Evolutionary conservation across 64 coral and sea anemone genomes (phyloP).

Genomic region (Montipora capricornis): DNA sequence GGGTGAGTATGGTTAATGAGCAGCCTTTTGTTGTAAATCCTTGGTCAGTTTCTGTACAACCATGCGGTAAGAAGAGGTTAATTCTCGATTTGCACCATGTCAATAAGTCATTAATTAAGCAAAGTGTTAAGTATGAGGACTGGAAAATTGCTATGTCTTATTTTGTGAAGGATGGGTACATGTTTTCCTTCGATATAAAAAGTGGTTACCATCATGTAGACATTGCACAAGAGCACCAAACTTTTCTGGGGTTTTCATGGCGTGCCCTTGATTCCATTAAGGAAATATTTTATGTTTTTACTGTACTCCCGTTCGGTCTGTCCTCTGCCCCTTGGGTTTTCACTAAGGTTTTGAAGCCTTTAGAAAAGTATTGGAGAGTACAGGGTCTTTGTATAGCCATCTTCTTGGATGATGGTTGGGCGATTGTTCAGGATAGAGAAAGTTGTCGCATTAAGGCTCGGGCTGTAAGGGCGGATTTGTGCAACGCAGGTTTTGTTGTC

Average conservation of each 20-base stretch:
- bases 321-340: too few species aligned
- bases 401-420: conserved; percentile 26
- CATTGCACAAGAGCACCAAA: conserved; percentile 55
- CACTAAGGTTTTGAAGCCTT: too few species aligned
- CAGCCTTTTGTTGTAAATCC: too few species aligned
- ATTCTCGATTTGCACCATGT: conserved; percentile 48
- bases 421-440: conserved; percentile 33
- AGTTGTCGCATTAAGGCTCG: conserved; percentile 65
- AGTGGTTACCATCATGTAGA: conserved; percentile 16
- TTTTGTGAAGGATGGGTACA: not conserved
- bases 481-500: conserved; percentile 4
- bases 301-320: too few species aligned
- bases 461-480: conserved; percentile 60
- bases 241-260: conserved; percentile 65
- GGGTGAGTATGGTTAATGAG: too few species aligned
- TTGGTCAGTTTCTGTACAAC: not conserved
- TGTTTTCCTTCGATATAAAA: not conserved
- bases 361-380: conserved; percentile 54
- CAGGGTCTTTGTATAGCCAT: conserved; percentile 53
- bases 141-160: conserved; percentile 4
- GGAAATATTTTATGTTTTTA: conserved; percentile 39
- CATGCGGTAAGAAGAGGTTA: conserved; percentile 25
- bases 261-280: not conserved
- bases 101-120: conserved; percentile 35
- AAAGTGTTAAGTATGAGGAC: conserved; percentile 33